Evolutionary conservation across 2,888 invertebrate genomes (phyloP).

Genomic region (Thyatira batis): DNA sequence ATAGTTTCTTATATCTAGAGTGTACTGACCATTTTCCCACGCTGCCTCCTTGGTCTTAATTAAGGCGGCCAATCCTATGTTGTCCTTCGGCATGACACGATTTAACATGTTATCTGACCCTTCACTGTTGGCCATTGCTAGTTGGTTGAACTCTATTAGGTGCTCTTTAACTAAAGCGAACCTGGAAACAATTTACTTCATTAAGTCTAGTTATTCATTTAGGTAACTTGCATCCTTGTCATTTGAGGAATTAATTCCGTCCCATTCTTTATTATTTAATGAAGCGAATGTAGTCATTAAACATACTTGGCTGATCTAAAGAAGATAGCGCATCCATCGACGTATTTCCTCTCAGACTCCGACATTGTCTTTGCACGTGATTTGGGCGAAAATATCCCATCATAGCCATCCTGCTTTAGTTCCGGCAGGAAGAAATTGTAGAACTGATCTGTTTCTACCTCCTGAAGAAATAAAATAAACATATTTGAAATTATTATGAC

Average conservation of each 20-base stretch:
- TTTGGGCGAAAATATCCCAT: conserved; percentile 98
- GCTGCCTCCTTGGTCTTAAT: conserved; percentile 97
- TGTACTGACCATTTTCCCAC: conserved; percentile 90
- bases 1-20: not conserved
- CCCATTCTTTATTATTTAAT: conserved; percentile 5
- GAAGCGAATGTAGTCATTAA: not conserved
- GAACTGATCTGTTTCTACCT: conserved; percentile 99
- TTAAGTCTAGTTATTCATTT: not conserved
- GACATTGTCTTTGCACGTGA: conserved; percentile 99
- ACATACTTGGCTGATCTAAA: conserved; percentile 95
- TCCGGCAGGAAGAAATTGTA: conserved; percentile 98
- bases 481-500: not conserved
- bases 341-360: conserved; percentile 97
- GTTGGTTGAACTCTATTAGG: conserved; percentile 98
- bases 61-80: conserved; percentile 97
- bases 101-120: conserved; percentile 99
- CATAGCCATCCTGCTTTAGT: conserved; percentile 93
- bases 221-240: not conserved
- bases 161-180: conserved; percentile 97
- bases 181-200: conserved; percentile 74
- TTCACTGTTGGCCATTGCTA: conserved; percentile 99
- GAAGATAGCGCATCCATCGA: conserved; percentile 99
- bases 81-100: conserved; percentile 99
- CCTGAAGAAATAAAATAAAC: conserved; percentile 79
- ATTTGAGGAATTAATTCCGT: not conserved